A percentile compares a stretch with the other conserved stretches of the same genome.
phyloP scores from a whole-genome alignment of 2,113 vertebrate genomes.

The Bubo scandiacus region DNA sequence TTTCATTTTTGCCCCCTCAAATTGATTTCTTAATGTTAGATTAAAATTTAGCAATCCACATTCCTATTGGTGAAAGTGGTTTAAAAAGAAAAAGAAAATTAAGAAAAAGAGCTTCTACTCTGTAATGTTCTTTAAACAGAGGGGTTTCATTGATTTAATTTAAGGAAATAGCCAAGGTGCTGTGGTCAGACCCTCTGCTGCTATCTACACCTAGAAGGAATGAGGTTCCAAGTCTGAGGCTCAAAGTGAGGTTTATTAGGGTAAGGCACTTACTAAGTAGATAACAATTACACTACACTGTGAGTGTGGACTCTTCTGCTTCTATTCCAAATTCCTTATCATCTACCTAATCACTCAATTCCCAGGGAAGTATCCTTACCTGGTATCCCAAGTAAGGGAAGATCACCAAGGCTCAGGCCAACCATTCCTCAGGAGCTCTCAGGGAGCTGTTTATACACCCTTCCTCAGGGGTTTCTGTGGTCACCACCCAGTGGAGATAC shows the following conservation, averaged over 20 bases:
- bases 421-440: not conserved
- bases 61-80: not conserved
- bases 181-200: not conserved
- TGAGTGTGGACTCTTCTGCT: not conserved
- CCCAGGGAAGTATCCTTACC: not conserved
- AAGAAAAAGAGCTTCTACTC: not conserved
- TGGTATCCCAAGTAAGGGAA: not conserved
- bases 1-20: not conserved
- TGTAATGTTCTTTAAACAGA: not conserved
- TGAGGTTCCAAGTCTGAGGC: not conserved
- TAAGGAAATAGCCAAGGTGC: not conserved
- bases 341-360: not conserved
- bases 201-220: not conserved
- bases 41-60: not conserved
- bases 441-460: too few relatives aligned
- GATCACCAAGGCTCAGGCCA: fast-evolving
- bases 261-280: not conserved
- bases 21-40: not conserved
- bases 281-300: not conserved
- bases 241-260: not conserved
- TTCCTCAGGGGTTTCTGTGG: not conserved
- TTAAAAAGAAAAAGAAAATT: not conserved
- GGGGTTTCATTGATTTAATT: not conserved
- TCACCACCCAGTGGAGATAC: too few relatives aligned
- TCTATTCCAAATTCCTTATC: not conserved